phyloP scores from a whole-genome alignment of 2,113 vertebrate genomes.

The Plecotus auritus region DNA sequence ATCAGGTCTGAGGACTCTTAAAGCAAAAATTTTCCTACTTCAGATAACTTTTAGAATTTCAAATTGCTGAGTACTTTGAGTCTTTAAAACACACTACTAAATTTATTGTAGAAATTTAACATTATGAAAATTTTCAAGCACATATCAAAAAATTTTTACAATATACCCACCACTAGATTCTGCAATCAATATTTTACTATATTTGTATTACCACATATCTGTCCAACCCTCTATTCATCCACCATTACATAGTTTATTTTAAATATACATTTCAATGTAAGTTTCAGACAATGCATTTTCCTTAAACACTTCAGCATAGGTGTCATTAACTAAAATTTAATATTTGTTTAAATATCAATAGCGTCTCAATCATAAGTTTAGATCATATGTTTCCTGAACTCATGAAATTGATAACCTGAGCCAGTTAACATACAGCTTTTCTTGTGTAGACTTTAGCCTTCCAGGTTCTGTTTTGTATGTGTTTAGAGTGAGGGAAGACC shows the following conservation, averaged over 20 bases:
- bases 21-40: not conserved
- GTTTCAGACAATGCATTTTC: not conserved
- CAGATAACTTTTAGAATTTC: not conserved
- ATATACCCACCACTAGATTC: not conserved
- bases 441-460: not conserved
- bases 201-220: not conserved
- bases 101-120: not conserved
- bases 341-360: not conserved
- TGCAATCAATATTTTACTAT: not conserved
- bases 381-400: not conserved
- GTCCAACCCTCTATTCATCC: not conserved
- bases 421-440: not conserved
- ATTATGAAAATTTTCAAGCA: not conserved
- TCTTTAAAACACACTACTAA: constrained; percentile 1
- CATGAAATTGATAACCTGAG: constrained; percentile 5
- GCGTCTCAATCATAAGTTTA: not conserved
- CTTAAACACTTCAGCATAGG: not conserved
- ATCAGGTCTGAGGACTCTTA: not conserved
- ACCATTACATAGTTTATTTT: not conserved
- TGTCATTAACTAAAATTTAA: not conserved
- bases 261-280: not conserved
- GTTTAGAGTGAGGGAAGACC: not conserved
- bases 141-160: not conserved
- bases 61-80: not conserved
- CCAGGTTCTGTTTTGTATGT: not conserved